phyloP scores from a whole-genome alignment of 2,888 invertebrate species.

The Tetheella fluctuosa region DNA sequence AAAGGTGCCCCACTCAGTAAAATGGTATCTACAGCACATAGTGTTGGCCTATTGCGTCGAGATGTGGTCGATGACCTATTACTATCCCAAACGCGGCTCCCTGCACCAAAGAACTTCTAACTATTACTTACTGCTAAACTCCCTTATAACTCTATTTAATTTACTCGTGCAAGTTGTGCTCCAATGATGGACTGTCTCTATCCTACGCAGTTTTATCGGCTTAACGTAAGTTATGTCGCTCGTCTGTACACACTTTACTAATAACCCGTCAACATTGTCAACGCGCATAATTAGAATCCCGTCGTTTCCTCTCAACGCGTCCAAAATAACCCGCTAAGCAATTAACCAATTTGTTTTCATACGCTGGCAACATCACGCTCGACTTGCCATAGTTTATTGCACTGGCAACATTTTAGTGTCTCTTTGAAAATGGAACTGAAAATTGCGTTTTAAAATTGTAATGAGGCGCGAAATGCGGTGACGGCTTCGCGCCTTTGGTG shows the following conservation, averaged over 20 bases:
- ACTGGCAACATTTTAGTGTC: constrained; percentile 76
- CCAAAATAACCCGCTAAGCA: constrained; percentile 40
- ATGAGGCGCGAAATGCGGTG: constrained; percentile 70
- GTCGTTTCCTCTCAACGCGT: constrained; percentile 26
- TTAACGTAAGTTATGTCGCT: neutral
- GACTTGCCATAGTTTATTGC: constrained; percentile 69
- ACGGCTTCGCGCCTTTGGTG: constrained; percentile 59
- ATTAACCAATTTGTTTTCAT: constrained; percentile 80
- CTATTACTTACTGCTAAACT: too few species aligned
- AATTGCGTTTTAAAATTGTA: constrained; percentile 68
- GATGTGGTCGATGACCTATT: too few species aligned
- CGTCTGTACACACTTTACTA: constrained; percentile 12
- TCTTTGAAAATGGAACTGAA: constrained; percentile 76
- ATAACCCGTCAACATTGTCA: constrained; percentile 22
- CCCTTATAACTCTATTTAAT: too few species aligned
- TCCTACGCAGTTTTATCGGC: too few species aligned
- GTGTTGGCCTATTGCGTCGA: too few species aligned
- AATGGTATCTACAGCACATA: too few species aligned
- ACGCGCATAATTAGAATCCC: constrained; percentile 34
- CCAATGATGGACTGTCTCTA: too few species aligned
- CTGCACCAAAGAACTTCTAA: too few species aligned
- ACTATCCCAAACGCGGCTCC: too few species aligned
- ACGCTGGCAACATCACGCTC: constrained; percentile 64
- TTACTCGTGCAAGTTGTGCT: too few species aligned
- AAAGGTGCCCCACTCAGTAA: too few species aligned